Evolutionary conservation across 2,113 vertebrate genomes (phyloP), one percentile per base, ranked within the genome.

Genomic region (Vulpes vulpes): DNA sequence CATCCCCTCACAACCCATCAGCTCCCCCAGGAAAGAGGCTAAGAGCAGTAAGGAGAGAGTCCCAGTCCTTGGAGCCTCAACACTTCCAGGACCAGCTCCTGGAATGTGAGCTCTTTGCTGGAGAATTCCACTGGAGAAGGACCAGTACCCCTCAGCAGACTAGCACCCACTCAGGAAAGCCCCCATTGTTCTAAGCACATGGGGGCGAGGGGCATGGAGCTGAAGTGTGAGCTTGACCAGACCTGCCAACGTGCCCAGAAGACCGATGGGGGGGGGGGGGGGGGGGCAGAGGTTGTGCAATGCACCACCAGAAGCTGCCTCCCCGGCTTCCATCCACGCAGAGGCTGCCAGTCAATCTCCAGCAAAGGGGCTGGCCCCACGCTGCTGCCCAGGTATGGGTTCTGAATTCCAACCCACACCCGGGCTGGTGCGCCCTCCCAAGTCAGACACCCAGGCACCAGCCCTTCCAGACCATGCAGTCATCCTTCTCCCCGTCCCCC

Each of bases 281-380:
- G 25, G 0, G 53, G 43, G 43, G 86, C 64, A 43, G 57, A 95
- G 94, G 96, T 98, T 98, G 98, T 98, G 98, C 98, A 98, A 97
- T 98, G 99, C 98, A 98, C 98, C 98, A 98, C 85, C 5, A 27
- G 60, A 80, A 97, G 92, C 98, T 93, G 97, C 81, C 79, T 98
- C 95, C 97, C 94, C 49, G 81, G 96, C 98, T 91, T 98, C 88
- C 80, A 91, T 97, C 98, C 82, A 84, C 78, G 64, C 96, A 65
- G 59, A 97, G 97, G 95, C 88, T 83, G 97, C 95, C 93, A 65
- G 96, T 97, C 97, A 15, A 79, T 94, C 96, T 74, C 94, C 98
- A 95, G 65, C 86, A 23, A 65, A 64, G 94, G 55, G 51, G 11
- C 89, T 4, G 5, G 62, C 3, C 3, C 67, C 73, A 27, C 1